Conservation (phyloP, 2,113 vertebrate species). For the Pituophis catenifer region DNA sequence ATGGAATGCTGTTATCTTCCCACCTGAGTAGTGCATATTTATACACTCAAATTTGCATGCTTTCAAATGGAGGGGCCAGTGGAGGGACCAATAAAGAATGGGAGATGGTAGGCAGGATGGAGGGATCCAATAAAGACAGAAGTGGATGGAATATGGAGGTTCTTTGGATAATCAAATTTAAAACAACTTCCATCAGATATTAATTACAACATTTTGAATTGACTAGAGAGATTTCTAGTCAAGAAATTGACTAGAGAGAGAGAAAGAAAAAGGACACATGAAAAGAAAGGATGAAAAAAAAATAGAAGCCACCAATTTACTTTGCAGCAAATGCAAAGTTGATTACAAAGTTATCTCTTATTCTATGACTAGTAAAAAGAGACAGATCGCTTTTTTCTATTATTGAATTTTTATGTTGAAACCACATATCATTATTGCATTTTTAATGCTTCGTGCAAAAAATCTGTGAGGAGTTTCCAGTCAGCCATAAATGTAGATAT, state of each 20-base stretch:
- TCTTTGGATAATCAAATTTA: background rate
- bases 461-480: background rate
- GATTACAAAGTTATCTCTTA: background rate
- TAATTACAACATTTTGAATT: background rate
- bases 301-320: background rate
- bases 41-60: background rate
- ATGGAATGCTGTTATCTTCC: background rate
- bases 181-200: background rate
- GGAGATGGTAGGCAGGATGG: background rate
- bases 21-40: background rate
- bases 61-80: background rate
- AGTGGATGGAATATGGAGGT: background rate
- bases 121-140: background rate
- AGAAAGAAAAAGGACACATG: background rate
- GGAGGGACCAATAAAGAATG: background rate
- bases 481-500: background rate
- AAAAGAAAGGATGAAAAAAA: background rate
- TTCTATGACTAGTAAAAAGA: background rate
- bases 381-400: background rate
- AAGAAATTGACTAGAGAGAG: background rate
- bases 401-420: background rate
- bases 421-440: background rate
- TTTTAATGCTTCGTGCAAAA: background rate
- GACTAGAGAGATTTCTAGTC: background rate
- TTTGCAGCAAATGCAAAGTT: background rate